Conservation (phyloP, 2,797 vertebrate species). For the Artibeus jamaicensis region DNA sequence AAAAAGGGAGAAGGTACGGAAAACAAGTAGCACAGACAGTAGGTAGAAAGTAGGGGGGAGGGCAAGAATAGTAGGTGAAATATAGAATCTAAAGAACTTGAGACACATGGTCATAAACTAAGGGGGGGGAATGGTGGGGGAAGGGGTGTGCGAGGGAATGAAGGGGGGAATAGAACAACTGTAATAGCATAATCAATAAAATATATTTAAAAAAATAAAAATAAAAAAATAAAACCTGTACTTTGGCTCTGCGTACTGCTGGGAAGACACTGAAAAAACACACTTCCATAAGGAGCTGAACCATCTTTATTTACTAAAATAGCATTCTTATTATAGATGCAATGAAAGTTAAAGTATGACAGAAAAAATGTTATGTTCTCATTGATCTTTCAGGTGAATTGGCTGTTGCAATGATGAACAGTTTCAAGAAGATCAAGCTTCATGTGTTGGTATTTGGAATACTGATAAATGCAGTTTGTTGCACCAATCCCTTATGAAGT, state of each 20-base stretch:
- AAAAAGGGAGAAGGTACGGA: too few species aligned
- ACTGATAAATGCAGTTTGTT: background rate
- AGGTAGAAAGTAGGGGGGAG: too few species aligned
- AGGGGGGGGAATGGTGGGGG: too few species aligned
- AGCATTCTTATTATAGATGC: background rate
- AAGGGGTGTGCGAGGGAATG: too few species aligned
- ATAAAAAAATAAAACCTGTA: background rate
- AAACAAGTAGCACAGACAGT: too few species aligned
- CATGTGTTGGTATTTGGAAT: background rate
- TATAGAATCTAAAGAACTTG: too few species aligned
- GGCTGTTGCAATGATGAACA: background rate
- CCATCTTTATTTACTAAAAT: constrained; percentile 44
- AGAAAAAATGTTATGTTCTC: constrained; percentile 17
- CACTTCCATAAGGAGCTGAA: background rate
- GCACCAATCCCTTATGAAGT: background rate
- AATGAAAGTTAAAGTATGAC: constrained; percentile 4
- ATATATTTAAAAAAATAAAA: too few species aligned
- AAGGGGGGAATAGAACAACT: too few species aligned
- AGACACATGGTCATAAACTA: too few species aligned
- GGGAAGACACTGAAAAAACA: background rate
- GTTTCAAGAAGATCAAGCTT: constrained; percentile 2
- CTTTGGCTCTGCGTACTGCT: background rate
- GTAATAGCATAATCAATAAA: too few species aligned
- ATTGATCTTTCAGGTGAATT: constrained; percentile 33
- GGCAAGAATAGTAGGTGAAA: too few species aligned